Conservation (phyloP, 2,113 vertebrate genomes). For the Pagrus major region DNA sequence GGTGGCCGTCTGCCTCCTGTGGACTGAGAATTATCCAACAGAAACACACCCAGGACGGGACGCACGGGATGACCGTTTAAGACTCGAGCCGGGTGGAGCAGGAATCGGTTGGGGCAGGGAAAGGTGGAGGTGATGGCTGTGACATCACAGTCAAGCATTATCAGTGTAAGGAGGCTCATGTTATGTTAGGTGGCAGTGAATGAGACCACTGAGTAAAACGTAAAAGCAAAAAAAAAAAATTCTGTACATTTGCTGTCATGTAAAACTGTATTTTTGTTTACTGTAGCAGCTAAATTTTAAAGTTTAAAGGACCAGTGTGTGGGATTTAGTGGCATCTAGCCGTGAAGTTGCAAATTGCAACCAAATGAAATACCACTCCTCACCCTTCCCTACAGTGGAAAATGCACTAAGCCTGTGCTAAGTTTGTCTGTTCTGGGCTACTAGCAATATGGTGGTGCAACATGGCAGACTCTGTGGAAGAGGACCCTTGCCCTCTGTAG, state of each 20-base stretch:
- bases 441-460: too few species aligned
- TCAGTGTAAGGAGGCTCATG: background rate
- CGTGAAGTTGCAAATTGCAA: too few species aligned
- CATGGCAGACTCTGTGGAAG: too few species aligned
- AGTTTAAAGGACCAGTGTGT: too few species aligned
- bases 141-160: background rate
- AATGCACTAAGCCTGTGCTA: too few species aligned
- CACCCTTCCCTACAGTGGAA: too few species aligned
- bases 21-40: conserved; percentile 69
- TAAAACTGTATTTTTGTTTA: background rate
- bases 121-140: conserved; percentile 7
- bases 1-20: conserved; percentile 54
- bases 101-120: background rate
- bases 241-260: background rate
- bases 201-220: background rate
- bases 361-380: too few species aligned
- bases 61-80: background rate
- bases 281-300: background rate
- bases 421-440: too few species aligned
- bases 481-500: too few species aligned
- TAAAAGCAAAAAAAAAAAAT: too few species aligned
- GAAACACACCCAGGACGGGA: conserved; percentile 60
- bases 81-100: conserved; percentile 7
- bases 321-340: too few species aligned
- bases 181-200: background rate